Percentiles rank a stretch among this genome's conserved stretches.
Evolutionary conservation across 2,113 vertebrate genomes (phyloP).

Genomic region (Ptilonorhynchus violaceus): DNA sequence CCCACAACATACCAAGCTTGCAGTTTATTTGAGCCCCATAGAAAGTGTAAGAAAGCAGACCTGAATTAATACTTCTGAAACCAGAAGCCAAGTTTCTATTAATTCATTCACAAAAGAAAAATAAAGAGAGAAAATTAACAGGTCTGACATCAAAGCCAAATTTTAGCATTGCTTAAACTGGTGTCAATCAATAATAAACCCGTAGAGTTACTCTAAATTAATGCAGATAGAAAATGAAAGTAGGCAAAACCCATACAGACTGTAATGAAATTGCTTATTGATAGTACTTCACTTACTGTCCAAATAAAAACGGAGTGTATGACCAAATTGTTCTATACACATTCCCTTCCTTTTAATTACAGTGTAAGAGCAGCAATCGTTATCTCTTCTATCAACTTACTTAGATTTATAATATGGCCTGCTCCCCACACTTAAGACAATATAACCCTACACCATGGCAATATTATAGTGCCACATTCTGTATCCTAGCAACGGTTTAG

Average conservation of each 20-base stretch:
- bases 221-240: conserved; percentile 10
- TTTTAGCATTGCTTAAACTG: not conserved
- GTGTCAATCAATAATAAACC: conserved; percentile 4
- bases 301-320: not conserved
- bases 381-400: conserved; percentile 31
- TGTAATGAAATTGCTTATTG: conserved; percentile 47
- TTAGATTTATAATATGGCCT: conserved; percentile 26
- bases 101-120: not conserved
- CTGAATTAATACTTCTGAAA: not conserved
- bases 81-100: not conserved
- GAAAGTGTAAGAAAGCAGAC: not conserved
- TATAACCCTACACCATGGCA: conserved; percentile 19
- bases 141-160: not conserved
- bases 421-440: conserved; percentile 29
- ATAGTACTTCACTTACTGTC: conserved; percentile 29
- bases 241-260: conserved; percentile 8
- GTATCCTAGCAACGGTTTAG: conserved; percentile 64
- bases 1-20: not conserved
- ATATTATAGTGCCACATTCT: conserved; percentile 29
- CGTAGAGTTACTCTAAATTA: not conserved
- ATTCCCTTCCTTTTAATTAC: conserved; percentile 50
- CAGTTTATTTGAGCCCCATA: not conserved
- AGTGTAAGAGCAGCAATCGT: not conserved
- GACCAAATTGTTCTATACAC: not conserved
- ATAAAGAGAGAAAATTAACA: not conserved